Conservation (phyloP, 2,797 vertebrate genomes). For the Lagocephalus sceleratus region DNA sequence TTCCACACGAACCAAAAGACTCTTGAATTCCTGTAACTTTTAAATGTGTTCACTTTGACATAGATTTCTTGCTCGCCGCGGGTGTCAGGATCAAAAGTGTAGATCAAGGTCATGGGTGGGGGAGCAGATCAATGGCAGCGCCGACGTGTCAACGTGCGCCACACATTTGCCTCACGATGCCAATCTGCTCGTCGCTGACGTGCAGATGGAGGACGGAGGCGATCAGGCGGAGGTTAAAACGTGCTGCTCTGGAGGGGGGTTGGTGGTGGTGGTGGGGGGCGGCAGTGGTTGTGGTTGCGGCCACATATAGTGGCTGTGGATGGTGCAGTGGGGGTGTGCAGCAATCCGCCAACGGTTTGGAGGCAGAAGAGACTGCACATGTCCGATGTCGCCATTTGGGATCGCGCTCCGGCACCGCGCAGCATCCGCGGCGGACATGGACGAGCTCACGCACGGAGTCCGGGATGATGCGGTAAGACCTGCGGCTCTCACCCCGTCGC, state of each 20-base stretch:
- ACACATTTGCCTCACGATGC: constrained; percentile 2
- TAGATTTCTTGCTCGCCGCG: too few species aligned
- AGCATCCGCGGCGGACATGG: constrained; percentile 45
- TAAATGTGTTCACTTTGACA: too few species aligned
- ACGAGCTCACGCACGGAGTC: constrained; percentile 28
- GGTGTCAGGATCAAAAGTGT: not conserved
- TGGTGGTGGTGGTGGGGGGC: not conserved
- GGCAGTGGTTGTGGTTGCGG: constrained; percentile 18
- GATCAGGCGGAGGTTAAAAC: constrained; percentile 3
- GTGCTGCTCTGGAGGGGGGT: constrained; percentile 18
- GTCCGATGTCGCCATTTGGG: constrained; percentile 47
- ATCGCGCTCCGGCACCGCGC: constrained; percentile 53
- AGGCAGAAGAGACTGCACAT: constrained; percentile 39
- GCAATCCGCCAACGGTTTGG: constrained; percentile 31
- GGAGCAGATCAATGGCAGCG: not conserved
- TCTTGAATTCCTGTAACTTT: too few species aligned
- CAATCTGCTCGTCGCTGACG: constrained; percentile 15
- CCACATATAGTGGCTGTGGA: constrained; percentile 19
- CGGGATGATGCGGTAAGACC: constrained; percentile 67
- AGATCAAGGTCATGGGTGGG: not conserved
- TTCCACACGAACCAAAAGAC: too few species aligned
- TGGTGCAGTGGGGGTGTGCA: constrained; percentile 65
- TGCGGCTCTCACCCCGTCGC: constrained; percentile 16
- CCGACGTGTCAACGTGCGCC: constrained; percentile 1
- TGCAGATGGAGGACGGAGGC: constrained; percentile 25